Conservation (phyloP, 2,888 invertebrate species). For the Lasioglossum zephyrum region DNA sequence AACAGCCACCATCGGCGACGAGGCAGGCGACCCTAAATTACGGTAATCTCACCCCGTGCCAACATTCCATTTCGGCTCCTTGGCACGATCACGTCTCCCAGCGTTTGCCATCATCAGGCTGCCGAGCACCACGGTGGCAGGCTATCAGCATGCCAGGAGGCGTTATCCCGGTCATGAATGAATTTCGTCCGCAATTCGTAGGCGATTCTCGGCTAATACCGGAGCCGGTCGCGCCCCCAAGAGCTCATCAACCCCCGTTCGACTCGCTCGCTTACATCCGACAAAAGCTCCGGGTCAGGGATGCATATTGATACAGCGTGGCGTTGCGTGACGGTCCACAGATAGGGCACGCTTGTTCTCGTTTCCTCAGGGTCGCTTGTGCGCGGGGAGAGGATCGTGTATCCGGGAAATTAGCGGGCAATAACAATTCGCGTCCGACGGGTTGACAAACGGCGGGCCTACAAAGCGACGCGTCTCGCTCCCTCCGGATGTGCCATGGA, state of each 20-base stretch:
- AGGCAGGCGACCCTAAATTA: background rate
- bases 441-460: slow-evolving; percentile 64
- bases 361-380: background rate
- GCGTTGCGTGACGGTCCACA: slow-evolving; percentile 25
- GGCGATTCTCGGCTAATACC: background rate
- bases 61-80: background rate
- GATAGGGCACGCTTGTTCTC: slow-evolving; percentile 29
- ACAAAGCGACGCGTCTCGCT: slow-evolving; percentile 50
- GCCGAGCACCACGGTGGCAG: background rate
- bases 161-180: background rate
- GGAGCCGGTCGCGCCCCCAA: background rate
- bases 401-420: slow-evolving; percentile 65
- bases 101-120: background rate
- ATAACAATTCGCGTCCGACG: slow-evolving; percentile 68
- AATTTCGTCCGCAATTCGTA: background rate
- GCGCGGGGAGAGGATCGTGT: background rate
- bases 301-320: slow-evolving; percentile 26
- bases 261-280: too few relatives aligned
- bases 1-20: background rate
- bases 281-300: slow-evolving; percentile 4
- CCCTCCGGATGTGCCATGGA: slow-evolving; percentile 52
- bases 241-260: background rate
- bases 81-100: background rate
- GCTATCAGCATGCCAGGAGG: background rate
- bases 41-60: background rate